Percentiles rank a stretch among this genome's conserved stretches.
These are phyloP conservation scores for Neodiprion pinetum DNA, from an alignment of 1,140 invertebrate genomes.

Conservation along the genomic window DNA sequence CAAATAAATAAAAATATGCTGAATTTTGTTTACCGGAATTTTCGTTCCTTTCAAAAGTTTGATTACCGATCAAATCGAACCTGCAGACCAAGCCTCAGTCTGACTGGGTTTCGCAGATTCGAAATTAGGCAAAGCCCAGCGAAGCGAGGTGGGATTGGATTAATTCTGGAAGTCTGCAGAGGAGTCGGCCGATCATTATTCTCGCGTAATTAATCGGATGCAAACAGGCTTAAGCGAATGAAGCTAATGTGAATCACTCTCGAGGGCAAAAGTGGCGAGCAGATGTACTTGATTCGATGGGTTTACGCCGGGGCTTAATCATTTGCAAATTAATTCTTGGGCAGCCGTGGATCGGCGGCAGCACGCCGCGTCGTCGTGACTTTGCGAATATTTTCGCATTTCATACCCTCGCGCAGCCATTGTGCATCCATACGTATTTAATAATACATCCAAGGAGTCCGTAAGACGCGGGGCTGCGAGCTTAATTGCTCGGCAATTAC, in stretches of 20 bases:
- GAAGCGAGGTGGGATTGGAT: not conserved
- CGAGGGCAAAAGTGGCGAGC: not conserved
- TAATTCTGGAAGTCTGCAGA: not conserved
- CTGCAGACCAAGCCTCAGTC: too few species aligned
- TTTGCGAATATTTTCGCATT: not conserved
- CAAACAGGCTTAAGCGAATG: slow-evolving; percentile 16
- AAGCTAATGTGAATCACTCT: not conserved
- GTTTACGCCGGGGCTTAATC: not conserved
- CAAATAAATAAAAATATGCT: too few species aligned
- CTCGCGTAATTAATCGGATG: slow-evolving; percentile 18
- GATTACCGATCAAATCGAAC: too few species aligned
- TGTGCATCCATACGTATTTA: too few species aligned
- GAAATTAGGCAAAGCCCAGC: not conserved
- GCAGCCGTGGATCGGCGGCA: too few species aligned
- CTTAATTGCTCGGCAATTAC: not conserved
- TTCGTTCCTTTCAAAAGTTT: too few species aligned
- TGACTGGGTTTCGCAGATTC: too few species aligned
- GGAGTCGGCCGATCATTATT: slow-evolving; percentile 5
- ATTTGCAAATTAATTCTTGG: slow-evolving; percentile 10
- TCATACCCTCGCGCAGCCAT: too few species aligned
- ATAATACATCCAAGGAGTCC: not conserved
- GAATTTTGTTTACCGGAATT: too few species aligned
- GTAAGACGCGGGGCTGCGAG: not conserved
- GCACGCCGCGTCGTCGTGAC: not conserved
- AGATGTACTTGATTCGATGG: slow-evolving; percentile 16